phyloP scores from a whole-genome alignment of 2,113 vertebrate species.

The Callipepla californica region DNA sequence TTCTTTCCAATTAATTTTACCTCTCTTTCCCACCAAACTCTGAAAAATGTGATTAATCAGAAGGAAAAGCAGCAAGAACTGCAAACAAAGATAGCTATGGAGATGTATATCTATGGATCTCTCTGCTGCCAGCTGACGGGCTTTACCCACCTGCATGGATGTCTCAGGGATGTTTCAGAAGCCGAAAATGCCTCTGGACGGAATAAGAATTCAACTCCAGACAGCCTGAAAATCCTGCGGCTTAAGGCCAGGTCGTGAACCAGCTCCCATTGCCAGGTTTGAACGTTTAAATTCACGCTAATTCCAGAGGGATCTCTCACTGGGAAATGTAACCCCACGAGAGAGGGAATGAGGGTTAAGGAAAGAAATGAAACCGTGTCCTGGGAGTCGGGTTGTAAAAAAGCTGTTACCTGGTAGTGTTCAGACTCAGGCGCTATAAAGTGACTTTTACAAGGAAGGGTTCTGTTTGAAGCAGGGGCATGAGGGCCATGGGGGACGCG shows the following conservation, averaged over 20 bases:
- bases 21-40: neutral
- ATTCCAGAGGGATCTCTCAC: neutral
- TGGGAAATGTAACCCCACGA: neutral
- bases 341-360: neutral
- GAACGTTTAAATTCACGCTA: neutral
- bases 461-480: accelerated
- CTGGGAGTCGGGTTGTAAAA: neutral
- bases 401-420: neutral
- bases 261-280: slow-evolving; percentile 16
- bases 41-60: neutral
- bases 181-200: neutral
- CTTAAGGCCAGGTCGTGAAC: neutral
- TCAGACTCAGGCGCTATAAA: neutral
- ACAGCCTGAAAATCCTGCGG: neutral
- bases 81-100: neutral
- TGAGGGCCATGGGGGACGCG: neutral
- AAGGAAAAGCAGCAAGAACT: neutral
- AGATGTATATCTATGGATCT: neutral
- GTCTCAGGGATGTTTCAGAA: neutral
- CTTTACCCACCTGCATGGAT: accelerated
- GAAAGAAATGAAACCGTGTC: neutral
- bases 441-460: neutral
- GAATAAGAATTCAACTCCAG: neutral
- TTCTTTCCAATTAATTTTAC: neutral
- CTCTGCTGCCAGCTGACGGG: neutral